phyloP scores from a whole-genome alignment of 2,888 invertebrate species.

The Andrena hattorfiana region DNA sequence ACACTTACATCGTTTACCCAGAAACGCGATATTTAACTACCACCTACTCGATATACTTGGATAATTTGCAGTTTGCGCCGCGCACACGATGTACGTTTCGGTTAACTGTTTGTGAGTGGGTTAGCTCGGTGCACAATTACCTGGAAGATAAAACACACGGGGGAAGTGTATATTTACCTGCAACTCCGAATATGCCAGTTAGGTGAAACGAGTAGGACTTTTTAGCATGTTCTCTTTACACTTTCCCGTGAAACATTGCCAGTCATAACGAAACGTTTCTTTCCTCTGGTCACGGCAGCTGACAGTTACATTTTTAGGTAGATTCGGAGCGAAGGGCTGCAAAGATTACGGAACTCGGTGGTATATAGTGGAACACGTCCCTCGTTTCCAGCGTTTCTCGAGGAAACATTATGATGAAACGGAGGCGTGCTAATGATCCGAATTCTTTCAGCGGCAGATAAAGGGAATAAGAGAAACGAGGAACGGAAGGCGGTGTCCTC shows the following conservation, averaged over 20 bases:
- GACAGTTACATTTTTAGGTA: background rate
- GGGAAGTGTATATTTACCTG: slow-evolving; percentile 19
- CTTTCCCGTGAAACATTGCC: background rate
- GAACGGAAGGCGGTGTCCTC: background rate
- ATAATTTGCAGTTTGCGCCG: slow-evolving; percentile 50
- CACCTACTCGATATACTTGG: slow-evolving; percentile 57
- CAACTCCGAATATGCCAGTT: slow-evolving; percentile 11
- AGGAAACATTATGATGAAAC: background rate
- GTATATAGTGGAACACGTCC: too few relatives aligned
- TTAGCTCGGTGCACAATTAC: slow-evolving; percentile 38
- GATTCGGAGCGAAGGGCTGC: too few relatives aligned
- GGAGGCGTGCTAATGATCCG: background rate
- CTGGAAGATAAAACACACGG: slow-evolving; percentile 37
- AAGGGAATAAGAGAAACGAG: background rate
- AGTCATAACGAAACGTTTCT: background rate
- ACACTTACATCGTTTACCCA: slow-evolving; percentile 68
- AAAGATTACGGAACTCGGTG: too few relatives aligned
- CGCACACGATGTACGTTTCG: slow-evolving; percentile 39
- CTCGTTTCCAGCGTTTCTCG: background rate
- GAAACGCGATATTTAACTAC: slow-evolving; percentile 69
- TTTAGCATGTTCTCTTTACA: background rate
- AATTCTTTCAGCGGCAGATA: background rate
- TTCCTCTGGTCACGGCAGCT: background rate
- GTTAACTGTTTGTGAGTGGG: slow-evolving; percentile 44
- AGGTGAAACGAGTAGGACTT: slow-evolving; percentile 3